Percentiles rank a stretch among this genome's conserved stretches.
These are phyloP conservation scores for Conus ventricosus DNA, from an alignment of 1,140 invertebrate species.

Conservation along the genomic window DNA sequence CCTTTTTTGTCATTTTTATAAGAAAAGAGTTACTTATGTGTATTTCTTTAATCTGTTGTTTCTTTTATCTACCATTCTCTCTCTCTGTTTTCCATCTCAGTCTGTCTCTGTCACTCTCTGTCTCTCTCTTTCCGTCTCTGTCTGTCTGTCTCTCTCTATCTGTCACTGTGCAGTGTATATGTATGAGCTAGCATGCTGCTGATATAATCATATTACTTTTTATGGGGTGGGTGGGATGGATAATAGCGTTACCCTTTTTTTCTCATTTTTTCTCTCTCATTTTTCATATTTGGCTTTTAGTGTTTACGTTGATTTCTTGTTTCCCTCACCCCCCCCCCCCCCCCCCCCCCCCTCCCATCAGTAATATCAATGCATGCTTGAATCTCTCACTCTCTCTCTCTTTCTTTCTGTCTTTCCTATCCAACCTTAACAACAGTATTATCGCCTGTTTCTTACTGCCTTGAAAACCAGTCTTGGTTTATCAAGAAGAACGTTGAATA, in stretches of 20 bases:
- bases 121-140: too few species aligned
- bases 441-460: too few species aligned
- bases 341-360: too few species aligned
- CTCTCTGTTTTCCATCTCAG: not conserved
- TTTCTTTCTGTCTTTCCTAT: too few species aligned
- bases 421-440: too few species aligned
- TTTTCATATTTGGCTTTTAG: not conserved
- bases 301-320: not conserved
- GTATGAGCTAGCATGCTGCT: not conserved
- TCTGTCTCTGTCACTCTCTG: too few species aligned
- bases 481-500: too few species aligned
- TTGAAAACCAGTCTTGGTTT: too few species aligned
- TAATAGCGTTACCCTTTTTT: not conserved
- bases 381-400: too few species aligned
- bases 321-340: not conserved
- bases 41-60: not conserved
- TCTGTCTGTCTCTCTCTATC: not conserved
- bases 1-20: not conserved
- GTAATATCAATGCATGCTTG: too few species aligned
- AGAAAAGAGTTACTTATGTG: not conserved
- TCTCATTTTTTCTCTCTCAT: slow-evolving; percentile 18
- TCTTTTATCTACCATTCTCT: not conserved
- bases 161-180: slow-evolving; percentile 7
- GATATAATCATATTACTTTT: too few species aligned
- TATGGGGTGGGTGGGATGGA: too few species aligned